phyloP scores from a whole-genome alignment of 2,113 vertebrate genomes.

The Tapirus terrestris region DNA sequence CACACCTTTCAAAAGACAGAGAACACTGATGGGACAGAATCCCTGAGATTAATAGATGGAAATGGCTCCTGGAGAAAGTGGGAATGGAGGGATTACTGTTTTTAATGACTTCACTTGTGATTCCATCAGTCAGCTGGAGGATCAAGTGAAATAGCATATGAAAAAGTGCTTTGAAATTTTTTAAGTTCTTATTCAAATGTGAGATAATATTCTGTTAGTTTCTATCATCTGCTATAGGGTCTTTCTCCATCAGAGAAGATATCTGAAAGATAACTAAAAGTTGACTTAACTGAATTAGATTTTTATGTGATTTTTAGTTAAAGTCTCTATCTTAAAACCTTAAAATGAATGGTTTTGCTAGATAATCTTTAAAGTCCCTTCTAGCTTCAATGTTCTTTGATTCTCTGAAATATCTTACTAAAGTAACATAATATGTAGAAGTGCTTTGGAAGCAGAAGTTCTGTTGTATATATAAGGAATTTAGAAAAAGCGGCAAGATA shows the following conservation, averaged over 20 bases:
- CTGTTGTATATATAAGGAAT: background rate
- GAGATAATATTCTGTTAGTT: background rate
- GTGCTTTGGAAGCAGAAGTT: background rate
- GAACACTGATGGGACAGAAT: background rate
- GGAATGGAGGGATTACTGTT: background rate
- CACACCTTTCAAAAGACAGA: background rate
- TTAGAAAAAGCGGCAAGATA: background rate
- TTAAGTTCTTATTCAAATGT: background rate
- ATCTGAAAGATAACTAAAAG: background rate
- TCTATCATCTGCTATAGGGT: background rate
- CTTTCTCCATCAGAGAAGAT: background rate
- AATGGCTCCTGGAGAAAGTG: background rate
- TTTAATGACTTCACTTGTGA: background rate
- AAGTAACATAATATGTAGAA: constrained; percentile 19
- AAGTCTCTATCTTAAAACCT: background rate
- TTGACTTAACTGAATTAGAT: background rate
- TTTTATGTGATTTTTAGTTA: background rate
- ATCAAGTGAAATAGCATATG: background rate
- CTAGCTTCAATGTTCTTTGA: background rate
- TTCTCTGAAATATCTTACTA: constrained; percentile 27
- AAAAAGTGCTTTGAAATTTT: background rate
- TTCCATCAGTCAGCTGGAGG: background rate
- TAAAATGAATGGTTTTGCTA: constrained; percentile 24
- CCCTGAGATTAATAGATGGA: background rate
- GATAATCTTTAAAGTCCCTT: background rate